Evolutionary conservation across 2,888 invertebrate genomes (phyloP), one percentile per base, ranked within the genome.

Genomic region (Odontocolon sp.): DNA sequence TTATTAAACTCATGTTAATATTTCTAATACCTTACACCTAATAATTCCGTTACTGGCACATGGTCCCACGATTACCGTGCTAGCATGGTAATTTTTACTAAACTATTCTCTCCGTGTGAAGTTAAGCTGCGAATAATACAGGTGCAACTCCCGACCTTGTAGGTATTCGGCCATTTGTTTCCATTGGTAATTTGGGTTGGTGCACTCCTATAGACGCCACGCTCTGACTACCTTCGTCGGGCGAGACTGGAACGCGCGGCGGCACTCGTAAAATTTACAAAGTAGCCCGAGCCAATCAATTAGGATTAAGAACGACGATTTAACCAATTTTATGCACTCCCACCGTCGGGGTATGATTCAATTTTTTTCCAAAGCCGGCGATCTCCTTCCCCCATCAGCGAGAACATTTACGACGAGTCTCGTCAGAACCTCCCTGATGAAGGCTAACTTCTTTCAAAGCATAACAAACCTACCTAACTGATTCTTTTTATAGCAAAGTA

Each of bases 241-340:
- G 45, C 38, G 38, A 2, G 21, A 14, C 57, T 23, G 40, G 57
- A 57, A 26, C 16, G 45, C n/a, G 45, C 40, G 40, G 42, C 31
- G 54, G 52, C 42, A 61, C 61, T 70, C 59, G 52, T 70, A 61
- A 70, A 61, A 61, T 45, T 61, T 23, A 40, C 50, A 23, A 45
- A 59, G 26, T 59, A n/a, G 61, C 54, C 45, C 23, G 57, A 33
- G 45, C 52, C 61, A 61, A 61, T 69, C 50, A 38, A 67, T 68
- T 68, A 68, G 68, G 38, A 57, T 57, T 38, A 47, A 47, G 57
- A 33, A 26, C 68, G 42, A 47, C 68, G 68, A 57, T 68, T 47
- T 47, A 26, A 11, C 33, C 56, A 57, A 68, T 57, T 57, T 68
- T 68, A 68, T 18, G 47, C 57, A 47, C 57, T 68, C 14, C 47